These are phyloP conservation scores for Heliconius ismenius DNA, from an alignment of 2,888 invertebrate genomes.

Conservation along the genomic window DNA sequence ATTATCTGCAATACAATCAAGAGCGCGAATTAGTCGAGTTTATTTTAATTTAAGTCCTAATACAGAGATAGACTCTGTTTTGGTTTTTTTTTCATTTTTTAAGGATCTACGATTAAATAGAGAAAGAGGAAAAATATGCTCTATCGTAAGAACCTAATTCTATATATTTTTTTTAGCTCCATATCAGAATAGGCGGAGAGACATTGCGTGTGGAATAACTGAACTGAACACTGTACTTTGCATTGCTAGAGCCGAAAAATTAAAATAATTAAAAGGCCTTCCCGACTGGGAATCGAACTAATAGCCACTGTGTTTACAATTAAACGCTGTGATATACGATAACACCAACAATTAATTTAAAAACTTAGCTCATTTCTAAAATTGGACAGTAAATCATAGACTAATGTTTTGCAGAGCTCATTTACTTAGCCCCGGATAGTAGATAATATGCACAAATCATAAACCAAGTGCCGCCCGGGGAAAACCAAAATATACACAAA, in stretches of 20 bases:
- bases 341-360: not conserved
- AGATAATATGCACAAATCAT: constrained; percentile 43
- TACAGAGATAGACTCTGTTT: not conserved
- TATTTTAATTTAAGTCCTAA: not conserved
- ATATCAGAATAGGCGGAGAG: no score
- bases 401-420: constrained; percentile 36
- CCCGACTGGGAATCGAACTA: not conserved
- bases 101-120: no score
- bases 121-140: no score
- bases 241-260: not conserved
- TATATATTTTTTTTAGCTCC: no score
- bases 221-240: no score
- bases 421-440: constrained; percentile 40
- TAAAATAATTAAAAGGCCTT: not conserved
- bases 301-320: not conserved
- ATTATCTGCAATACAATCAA: not conserved
- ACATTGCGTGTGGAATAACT: no score
- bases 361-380: constrained; percentile 15
- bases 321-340: not conserved
- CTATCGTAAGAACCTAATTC: no score
- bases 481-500: constrained; percentile 39
- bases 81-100: no score
- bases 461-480: constrained; percentile 39
- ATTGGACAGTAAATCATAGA: constrained; percentile 31
- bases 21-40: not conserved